Percentiles rank a stretch among this genome's conserved stretches.
Conservation (phyloP, 92 coral and sea anemone species). For the Muricea muricata region DNA sequence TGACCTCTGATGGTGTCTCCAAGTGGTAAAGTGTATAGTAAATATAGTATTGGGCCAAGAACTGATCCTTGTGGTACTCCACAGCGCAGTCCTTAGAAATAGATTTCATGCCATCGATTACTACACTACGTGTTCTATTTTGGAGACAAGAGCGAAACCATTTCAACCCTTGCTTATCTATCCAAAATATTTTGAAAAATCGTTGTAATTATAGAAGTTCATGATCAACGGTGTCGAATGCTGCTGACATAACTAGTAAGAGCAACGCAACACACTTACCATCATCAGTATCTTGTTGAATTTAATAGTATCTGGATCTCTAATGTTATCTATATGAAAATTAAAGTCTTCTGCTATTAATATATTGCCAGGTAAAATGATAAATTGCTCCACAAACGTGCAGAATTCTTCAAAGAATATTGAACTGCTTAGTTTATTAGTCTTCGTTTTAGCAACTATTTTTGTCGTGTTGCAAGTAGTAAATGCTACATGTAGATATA, state of each 20-base stretch:
- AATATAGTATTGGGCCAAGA: too few species aligned
- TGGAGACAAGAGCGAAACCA: constrained; percentile 34
- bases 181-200: constrained; percentile 4
- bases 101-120: constrained; percentile 16
- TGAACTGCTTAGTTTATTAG: too few species aligned
- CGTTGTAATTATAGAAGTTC: constrained; percentile 18
- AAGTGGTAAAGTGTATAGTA: too few species aligned
- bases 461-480: too few species aligned
- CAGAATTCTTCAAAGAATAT: not conserved
- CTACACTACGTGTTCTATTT: constrained; percentile 21
- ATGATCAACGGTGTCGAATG: too few species aligned
- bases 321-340: too few species aligned
- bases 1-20: too few species aligned
- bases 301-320: not conserved
- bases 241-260: constrained; percentile 31
- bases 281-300: constrained; percentile 32
- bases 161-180: constrained; percentile 15
- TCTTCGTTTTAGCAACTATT: too few species aligned
- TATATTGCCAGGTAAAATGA: too few species aligned
- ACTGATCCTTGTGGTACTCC: constrained; percentile 14
- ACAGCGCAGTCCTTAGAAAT: constrained; percentile 1
- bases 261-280: constrained; percentile 10
- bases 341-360: too few species aligned
- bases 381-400: too few species aligned
- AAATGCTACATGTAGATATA: too few species aligned